Evolutionary conservation across 64 coral and sea anemone species (phyloP).

Genomic region (Hydrozoanthus tunicans): DNA sequence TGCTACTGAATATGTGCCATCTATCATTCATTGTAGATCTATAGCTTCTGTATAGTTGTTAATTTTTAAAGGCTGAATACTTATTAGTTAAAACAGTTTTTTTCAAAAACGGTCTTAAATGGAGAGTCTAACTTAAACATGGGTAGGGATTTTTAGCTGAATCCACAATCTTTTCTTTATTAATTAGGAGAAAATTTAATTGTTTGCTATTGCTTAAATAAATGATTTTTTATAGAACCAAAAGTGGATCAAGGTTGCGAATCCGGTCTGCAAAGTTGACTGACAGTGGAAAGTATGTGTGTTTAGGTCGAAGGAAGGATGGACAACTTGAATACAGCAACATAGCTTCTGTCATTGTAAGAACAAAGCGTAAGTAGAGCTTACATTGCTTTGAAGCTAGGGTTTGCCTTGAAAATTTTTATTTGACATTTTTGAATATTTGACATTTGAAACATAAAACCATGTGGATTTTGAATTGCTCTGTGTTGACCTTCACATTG

Average conservation of each 20-base stretch:
- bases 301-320: slow-evolving; percentile 51
- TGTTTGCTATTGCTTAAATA: neutral
- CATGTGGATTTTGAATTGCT: no score
- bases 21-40: no score
- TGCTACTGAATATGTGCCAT: no score
- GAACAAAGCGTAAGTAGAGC: slow-evolving; percentile 11
- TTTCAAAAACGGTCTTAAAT: no score
- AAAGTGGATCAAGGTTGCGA: slow-evolving; percentile 50
- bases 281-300: slow-evolving; percentile 72
- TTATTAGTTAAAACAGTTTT: no score
- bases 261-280: slow-evolving; percentile 17
- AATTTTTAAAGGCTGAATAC: no score
- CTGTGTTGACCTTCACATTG: no score
- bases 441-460: no score
- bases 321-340: slow-evolving; percentile 49
- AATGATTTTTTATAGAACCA: neutral
- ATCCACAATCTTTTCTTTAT: neutral
- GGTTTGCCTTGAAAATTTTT: neutral
- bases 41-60: no score
- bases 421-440: no score
- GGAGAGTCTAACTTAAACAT: no score
- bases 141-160: no score
- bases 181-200: neutral
- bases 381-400: neutral
- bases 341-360: slow-evolving; percentile 43